Evolutionary conservation across 1,140 invertebrate species (phyloP).

Genomic region (Drosophila kanapiae): DNA sequence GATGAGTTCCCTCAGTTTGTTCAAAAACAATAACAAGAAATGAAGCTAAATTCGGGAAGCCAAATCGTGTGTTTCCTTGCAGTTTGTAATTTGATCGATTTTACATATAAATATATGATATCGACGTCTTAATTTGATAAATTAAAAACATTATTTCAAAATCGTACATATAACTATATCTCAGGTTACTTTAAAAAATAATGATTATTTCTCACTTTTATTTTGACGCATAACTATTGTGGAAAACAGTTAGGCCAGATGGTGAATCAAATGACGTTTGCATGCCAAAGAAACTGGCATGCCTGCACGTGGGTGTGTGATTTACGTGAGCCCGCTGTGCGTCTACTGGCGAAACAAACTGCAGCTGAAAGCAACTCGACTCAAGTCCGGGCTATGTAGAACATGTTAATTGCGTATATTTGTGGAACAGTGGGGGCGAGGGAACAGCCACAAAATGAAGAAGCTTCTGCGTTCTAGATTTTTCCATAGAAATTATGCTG

Average conservation of each 20-base stretch:
- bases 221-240: too few species aligned
- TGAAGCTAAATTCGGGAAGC: too few species aligned
- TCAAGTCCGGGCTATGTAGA: constrained; percentile 42
- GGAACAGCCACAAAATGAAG: constrained; percentile 16
- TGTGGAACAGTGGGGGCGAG: background rate
- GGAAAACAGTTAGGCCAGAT: background rate
- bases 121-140: too few species aligned
- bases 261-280: background rate
- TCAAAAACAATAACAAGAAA: background rate
- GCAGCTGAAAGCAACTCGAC: constrained; percentile 5
- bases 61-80: too few species aligned
- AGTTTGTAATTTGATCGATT: too few species aligned
- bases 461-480: constrained; percentile 40
- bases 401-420: constrained; percentile 51
- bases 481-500: constrained; percentile 37
- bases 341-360: constrained; percentile 8
- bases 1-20: background rate
- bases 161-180: too few species aligned
- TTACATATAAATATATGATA: too few species aligned
- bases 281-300: background rate
- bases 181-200: too few species aligned
- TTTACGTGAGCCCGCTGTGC: constrained; percentile 9
- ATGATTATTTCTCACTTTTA: too few species aligned
- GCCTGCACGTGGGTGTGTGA: constrained; percentile 1
- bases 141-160: too few species aligned